Percentiles rank a stretch among this genome's conserved stretches.
These are phyloP conservation scores for Erinaceus europaeus DNA, from an alignment of 2,113 vertebrate genomes.

Conservation along the genomic window DNA sequence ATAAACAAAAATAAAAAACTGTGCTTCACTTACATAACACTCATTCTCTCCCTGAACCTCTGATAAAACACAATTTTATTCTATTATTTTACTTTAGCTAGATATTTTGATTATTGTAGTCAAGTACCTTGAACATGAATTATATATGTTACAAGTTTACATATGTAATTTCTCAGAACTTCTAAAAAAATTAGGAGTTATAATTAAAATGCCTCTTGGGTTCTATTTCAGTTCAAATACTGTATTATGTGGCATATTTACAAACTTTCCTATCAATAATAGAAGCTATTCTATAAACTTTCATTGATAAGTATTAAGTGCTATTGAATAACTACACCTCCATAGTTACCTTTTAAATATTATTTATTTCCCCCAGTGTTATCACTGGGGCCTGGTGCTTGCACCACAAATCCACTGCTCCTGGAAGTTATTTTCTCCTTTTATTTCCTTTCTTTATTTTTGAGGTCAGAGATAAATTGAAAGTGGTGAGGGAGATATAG, in stretches of 20 bases:
- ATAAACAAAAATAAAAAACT: too few species aligned
- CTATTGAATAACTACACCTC: background rate
- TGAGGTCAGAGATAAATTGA: too few species aligned
- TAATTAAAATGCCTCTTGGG: background rate
- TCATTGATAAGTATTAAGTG: background rate
- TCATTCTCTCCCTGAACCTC: background rate
- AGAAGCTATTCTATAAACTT: background rate
- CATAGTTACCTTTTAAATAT: too few species aligned
- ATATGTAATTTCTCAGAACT: background rate
- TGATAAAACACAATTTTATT: background rate
- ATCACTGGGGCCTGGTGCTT: too few species aligned
- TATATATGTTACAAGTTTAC: background rate
- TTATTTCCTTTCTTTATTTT: too few species aligned
- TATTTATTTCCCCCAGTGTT: too few species aligned
- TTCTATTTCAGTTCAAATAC: background rate
- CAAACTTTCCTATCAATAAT: background rate
- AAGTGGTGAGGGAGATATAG: too few species aligned
- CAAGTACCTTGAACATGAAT: background rate
- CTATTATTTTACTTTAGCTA: background rate
- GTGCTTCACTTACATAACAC: background rate
- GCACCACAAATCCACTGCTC: too few species aligned
- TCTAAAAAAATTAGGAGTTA: background rate
- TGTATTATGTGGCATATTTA: background rate
- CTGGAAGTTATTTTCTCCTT: too few species aligned
- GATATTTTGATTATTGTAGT: background rate